Conservation (phyloP, 1,140 invertebrate species). For the Zaprionus lachaisei region DNA sequence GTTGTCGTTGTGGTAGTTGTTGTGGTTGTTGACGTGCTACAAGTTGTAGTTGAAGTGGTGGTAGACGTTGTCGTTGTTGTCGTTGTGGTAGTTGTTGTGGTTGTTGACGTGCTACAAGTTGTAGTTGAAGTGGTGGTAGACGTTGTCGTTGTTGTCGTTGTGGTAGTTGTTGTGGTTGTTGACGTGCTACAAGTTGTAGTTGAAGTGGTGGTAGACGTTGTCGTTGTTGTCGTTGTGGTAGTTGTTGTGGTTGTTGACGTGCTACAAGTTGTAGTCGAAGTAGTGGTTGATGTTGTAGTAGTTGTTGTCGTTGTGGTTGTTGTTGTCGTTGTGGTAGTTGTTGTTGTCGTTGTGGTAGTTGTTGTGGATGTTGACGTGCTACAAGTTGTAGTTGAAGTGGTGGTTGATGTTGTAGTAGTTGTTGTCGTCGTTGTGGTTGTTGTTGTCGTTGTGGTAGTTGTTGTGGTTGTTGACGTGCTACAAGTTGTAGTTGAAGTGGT, state of each 20-base stretch:
- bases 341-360: too few species aligned
- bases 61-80: too few species aligned
- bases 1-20: constrained; percentile 11
- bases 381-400: neutral
- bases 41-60: too few species aligned
- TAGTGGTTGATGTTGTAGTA: constrained; percentile 6
- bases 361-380: too few species aligned
- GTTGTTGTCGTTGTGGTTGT: constrained; percentile 11
- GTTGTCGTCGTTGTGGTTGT: neutral
- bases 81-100: too few species aligned
- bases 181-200: constrained; percentile 6
- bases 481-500: constrained; percentile 14
- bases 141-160: neutral
- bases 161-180: constrained; percentile 4
- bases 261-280: constrained; percentile 1
- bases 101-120: too few species aligned
- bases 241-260: neutral
- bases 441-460: neutral
- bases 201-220: constrained; percentile 9
- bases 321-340: too few species aligned
- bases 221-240: constrained; percentile 14
- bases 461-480: constrained; percentile 9
- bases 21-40: too few species aligned
- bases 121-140: neutral
- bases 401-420: neutral